These are phyloP conservation scores for Synanthedon formicaeformis DNA, from an alignment of 2,888 invertebrate genomes.

Conservation along the genomic window DNA sequence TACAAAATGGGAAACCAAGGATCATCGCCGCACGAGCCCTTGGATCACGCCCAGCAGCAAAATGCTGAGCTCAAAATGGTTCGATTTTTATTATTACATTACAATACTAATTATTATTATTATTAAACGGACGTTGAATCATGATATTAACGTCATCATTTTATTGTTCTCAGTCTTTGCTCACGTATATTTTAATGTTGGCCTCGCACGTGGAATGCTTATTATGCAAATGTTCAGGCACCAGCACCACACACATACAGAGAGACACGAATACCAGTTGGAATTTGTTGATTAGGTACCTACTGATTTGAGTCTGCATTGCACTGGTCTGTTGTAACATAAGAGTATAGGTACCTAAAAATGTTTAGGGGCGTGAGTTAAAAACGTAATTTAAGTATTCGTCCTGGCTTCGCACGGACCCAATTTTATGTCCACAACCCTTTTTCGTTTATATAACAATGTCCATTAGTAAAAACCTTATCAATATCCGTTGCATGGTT, in stretches of 20 bases:
- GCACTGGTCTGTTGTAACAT: too few relatives aligned
- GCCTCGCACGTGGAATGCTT: not conserved
- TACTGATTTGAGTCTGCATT: too few relatives aligned
- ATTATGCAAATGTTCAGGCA: not conserved
- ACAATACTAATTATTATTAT: not conserved
- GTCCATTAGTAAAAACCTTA: too few relatives aligned
- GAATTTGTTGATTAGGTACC: too few relatives aligned
- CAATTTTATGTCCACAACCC: too few relatives aligned
- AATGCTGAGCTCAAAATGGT: constrained; percentile 64
- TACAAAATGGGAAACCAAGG: constrained; percentile 83
- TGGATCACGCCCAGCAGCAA: constrained; percentile 75
- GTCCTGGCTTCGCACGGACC: too few relatives aligned
- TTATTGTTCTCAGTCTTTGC: constrained; percentile 5
- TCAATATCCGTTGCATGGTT: too few relatives aligned
- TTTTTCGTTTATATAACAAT: not conserved
- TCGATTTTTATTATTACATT: constrained; percentile 15
- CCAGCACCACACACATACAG: not conserved
- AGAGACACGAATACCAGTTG: too few relatives aligned
- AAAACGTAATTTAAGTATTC: too few relatives aligned
- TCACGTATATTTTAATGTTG: not conserved
- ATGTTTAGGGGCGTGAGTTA: too few relatives aligned
- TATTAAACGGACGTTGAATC: not conserved
- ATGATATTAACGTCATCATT: constrained; percentile 5
- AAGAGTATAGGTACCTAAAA: too few relatives aligned
- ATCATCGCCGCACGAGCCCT: constrained; percentile 84